These are phyloP conservation scores for Euwallacea similis DNA, from an alignment of 1,140 invertebrate species.

Conservation along the genomic window DNA sequence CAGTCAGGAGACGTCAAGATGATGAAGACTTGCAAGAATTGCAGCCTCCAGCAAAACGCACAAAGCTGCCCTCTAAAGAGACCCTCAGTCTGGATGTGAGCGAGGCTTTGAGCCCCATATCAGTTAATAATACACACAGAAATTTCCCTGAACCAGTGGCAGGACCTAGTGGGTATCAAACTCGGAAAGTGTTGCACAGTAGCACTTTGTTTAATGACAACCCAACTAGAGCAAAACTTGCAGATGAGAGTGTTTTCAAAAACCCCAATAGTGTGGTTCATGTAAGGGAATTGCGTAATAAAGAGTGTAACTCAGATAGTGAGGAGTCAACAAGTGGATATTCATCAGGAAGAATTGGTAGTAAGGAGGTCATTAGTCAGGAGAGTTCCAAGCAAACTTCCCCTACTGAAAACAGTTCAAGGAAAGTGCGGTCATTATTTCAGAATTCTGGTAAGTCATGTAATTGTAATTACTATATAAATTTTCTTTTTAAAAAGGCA, in stretches of 20 bases:
- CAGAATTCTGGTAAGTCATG: constrained; percentile 38
- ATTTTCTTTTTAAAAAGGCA: no score
- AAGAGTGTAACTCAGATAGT: constrained; percentile 50
- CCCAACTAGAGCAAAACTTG: not conserved
- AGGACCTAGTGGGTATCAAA: constrained; percentile 44
- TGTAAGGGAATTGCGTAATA: constrained; percentile 36
- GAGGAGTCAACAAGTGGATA: constrained; percentile 53
- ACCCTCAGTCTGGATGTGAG: constrained; percentile 26
- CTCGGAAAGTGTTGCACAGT: constrained; percentile 34
- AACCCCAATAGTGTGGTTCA: not conserved
- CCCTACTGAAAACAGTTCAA: constrained; percentile 33
- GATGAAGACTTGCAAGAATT: constrained; percentile 48
- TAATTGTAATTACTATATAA: not conserved
- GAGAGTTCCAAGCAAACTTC: constrained; percentile 41
- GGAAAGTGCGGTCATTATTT: constrained; percentile 39
- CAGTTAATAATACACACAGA: constrained; percentile 24
- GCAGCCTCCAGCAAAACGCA: constrained; percentile 56
- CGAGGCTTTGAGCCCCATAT: constrained; percentile 28
- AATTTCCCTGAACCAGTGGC: constrained; percentile 45
- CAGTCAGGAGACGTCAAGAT: constrained; percentile 52
- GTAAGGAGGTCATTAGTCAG: constrained; percentile 43
- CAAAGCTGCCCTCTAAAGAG: constrained; percentile 45
- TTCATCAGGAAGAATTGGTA: constrained; percentile 47
- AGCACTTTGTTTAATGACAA: constrained; percentile 2
- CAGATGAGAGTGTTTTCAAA: not conserved